These are phyloP conservation scores for Heliconius hermathena DNA, from an alignment of 1,140 invertebrate genomes.

Conservation along the genomic window DNA sequence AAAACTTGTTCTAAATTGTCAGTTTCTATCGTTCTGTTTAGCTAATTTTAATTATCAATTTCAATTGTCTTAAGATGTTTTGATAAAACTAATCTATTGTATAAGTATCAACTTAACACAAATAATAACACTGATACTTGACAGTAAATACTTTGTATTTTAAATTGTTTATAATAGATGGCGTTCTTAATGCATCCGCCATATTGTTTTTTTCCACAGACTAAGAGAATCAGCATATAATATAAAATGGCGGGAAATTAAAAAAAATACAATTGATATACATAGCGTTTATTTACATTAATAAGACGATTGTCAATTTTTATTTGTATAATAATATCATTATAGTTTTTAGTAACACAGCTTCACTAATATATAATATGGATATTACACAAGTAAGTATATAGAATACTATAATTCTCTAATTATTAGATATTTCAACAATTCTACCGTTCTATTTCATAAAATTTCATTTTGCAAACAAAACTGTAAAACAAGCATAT, in stretches of 20 bases:
- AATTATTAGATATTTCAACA: background rate
- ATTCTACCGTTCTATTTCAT: slow-evolving; percentile 15
- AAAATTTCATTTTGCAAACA: background rate
- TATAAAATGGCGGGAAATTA: background rate
- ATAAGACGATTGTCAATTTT: slow-evolving; percentile 43
- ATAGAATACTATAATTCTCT: slow-evolving; percentile 19
- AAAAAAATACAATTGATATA: slow-evolving; percentile 50
- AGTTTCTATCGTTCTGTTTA: background rate
- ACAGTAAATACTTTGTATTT: background rate
- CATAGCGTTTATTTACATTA: slow-evolving; percentile 68
- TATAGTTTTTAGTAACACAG: slow-evolving; percentile 24
- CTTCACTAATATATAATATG: slow-evolving; percentile 34
- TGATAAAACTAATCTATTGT: background rate
- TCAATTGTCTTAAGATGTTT: background rate
- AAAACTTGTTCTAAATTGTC: background rate
- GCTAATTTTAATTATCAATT: background rate
- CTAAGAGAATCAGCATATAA: background rate
- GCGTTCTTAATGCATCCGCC: background rate
- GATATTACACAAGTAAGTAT: slow-evolving; percentile 31
- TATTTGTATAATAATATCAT: slow-evolving; percentile 22
- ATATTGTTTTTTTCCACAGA: background rate
- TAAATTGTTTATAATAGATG: background rate
- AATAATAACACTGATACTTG: background rate
- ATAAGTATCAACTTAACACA: background rate
- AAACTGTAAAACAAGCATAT: background rate